phyloP scores from a whole-genome alignment of 1,140 invertebrate genomes.

The Cydia strobilella region DNA sequence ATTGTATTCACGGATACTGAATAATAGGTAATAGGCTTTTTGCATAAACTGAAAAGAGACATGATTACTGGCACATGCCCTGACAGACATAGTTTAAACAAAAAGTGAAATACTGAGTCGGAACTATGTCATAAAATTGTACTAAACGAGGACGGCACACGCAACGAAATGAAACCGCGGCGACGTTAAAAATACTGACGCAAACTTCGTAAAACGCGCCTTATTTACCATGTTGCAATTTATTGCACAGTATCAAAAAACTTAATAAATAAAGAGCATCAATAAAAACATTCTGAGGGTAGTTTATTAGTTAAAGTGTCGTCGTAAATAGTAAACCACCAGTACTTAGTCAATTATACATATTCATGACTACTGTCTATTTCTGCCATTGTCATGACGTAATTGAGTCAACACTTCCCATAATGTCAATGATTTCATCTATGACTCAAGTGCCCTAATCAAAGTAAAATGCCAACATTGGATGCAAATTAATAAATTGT shows the following conservation, averaged over 20 bases:
- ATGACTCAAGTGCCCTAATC: constrained; percentile 12
- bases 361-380: not conserved
- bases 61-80: constrained; percentile 51
- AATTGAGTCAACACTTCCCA: not conserved
- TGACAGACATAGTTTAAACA: constrained; percentile 68
- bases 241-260: constrained; percentile 21
- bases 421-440: constrained; percentile 22
- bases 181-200: constrained; percentile 42
- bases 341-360: not conserved
- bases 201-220: constrained; percentile 32
- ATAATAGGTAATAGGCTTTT: constrained; percentile 24
- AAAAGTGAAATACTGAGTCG: constrained; percentile 69
- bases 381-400: not conserved
- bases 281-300: not conserved
- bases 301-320: not conserved
- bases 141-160: constrained; percentile 55
- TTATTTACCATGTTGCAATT: constrained; percentile 29
- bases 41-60: constrained; percentile 34
- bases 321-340: not conserved
- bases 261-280: not conserved
- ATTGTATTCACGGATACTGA: not conserved
- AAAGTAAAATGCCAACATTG: constrained; percentile 11
- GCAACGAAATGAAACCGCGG: constrained; percentile 45
- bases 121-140: constrained; percentile 71
- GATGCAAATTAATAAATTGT: constrained; percentile 24